Conservation (phyloP, 35 echinoderm and acorn worm species). For the Heliocidaris tuberculata region DNA sequence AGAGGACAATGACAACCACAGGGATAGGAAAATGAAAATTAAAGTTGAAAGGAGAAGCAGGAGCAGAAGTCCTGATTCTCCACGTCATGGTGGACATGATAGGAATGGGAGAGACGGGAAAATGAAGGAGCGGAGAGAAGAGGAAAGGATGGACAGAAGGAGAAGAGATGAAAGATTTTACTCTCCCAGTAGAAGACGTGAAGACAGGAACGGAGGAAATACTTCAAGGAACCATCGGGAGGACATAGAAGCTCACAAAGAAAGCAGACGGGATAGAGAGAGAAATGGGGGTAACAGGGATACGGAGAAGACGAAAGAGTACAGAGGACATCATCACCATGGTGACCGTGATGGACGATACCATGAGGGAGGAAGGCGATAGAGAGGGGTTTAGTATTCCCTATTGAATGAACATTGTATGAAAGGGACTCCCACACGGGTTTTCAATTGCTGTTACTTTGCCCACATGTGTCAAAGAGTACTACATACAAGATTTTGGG, state of each 20-base stretch:
- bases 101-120: not conserved
- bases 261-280: not conserved
- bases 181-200: not conserved
- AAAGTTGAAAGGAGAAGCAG: conserved; percentile 15
- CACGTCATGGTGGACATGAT: not conserved
- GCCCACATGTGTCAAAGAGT: not conserved
- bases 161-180: not conserved
- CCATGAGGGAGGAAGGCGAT: not conserved
- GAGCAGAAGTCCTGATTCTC: not conserved
- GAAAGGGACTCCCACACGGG: not conserved
- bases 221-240: not conserved
- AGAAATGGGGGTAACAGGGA: not conserved
- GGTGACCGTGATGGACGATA: not conserved
- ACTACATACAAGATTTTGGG: not conserved
- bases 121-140: not conserved
- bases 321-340: not conserved
- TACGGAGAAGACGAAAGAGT: not conserved
- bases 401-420: no score
- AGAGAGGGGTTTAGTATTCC: not conserved
- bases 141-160: not conserved
- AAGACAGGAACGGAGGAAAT: not conserved
- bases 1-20: no score
- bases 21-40: not conserved
- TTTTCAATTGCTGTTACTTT: not conserved
- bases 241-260: not conserved